Evolutionary conservation across 1,140 invertebrate genomes (phyloP).

Genomic region (Penaeus vannamei): DNA sequence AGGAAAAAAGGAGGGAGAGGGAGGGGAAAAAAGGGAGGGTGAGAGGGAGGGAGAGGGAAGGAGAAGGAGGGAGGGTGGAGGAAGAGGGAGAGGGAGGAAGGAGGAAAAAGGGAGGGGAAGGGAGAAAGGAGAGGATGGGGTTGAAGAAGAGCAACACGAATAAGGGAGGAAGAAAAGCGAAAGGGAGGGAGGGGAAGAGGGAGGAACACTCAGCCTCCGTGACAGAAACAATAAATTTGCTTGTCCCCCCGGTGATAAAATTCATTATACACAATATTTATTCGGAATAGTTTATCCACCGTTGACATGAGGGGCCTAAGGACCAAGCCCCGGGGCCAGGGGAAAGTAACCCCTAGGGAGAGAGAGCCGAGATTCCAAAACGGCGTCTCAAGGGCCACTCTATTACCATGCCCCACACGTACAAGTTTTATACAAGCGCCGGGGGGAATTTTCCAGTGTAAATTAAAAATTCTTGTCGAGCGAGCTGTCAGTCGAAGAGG

Average conservation of each 20-base stretch:
- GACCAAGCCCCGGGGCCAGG: background rate
- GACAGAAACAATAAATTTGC: constrained; percentile 48
- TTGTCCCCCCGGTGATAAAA: constrained; percentile 39
- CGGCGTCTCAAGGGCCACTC: constrained; percentile 14
- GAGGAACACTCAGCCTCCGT: background rate
- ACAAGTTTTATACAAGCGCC: constrained; percentile 45
- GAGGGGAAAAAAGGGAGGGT: background rate
- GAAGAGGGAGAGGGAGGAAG: too few species aligned
- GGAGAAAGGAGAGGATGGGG: too few species aligned
- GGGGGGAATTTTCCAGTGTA: constrained; percentile 38
- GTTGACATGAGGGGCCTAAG: constrained; percentile 21
- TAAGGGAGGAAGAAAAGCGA: too few species aligned
- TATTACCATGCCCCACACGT: constrained; percentile 42
- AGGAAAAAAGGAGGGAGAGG: too few species aligned
- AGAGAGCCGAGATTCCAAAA: constrained; percentile 8
- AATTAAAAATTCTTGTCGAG: constrained; percentile 53
- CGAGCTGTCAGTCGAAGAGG: background rate
- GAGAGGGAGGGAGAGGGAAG: background rate
- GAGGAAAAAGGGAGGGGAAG: too few species aligned
- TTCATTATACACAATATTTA: constrained; percentile 54
- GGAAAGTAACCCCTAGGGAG: background rate
- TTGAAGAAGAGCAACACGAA: too few species aligned
- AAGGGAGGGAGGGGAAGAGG: too few species aligned
- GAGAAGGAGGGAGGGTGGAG: too few species aligned
- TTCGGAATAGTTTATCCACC: constrained; percentile 42